Evolutionary conservation across 2,888 invertebrate genomes (phyloP).

Genomic region (Holacanthella duospinosa): DNA sequence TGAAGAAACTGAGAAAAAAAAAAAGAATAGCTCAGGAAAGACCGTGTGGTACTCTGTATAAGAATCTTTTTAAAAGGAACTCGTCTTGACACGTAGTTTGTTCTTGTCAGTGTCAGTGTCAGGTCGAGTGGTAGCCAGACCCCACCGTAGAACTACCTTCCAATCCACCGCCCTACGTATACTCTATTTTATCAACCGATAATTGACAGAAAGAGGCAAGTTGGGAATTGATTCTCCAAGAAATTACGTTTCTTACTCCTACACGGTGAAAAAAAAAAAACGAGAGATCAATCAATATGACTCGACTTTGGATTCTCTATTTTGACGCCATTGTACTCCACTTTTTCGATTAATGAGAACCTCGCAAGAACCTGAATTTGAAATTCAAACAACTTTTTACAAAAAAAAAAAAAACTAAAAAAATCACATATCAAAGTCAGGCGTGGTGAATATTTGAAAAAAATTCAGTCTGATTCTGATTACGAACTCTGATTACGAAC

Average conservation of each 20-base stretch:
- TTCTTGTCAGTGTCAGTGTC: slow-evolving; percentile 6
- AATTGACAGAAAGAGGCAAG: not conserved
- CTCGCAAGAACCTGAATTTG: not conserved
- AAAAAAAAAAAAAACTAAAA: not conserved
- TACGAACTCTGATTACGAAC: no score
- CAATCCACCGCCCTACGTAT: not conserved
- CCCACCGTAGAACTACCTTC: not conserved
- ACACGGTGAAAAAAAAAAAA: not conserved
- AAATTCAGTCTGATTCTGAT: no score
- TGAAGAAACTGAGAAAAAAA: not conserved
- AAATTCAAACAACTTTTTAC: not conserved
- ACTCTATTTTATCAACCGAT: not conserved
- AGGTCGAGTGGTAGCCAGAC: not conserved
- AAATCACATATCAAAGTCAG: no score
- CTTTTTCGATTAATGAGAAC: not conserved
- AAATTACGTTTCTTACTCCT: not conserved
- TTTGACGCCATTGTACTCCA: not conserved
- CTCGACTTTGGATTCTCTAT: not conserved
- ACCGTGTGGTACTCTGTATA: not conserved
- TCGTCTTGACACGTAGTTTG: slow-evolving; percentile 4
- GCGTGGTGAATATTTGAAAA: no score
- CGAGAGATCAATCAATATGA: not conserved
- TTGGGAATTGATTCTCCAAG: not conserved
- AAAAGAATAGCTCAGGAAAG: not conserved
- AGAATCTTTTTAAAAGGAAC: slow-evolving; percentile 2